These are phyloP conservation scores for Lacerta agilis DNA, from an alignment of 2,797 vertebrate genomes.

Conservation along the genomic window DNA sequence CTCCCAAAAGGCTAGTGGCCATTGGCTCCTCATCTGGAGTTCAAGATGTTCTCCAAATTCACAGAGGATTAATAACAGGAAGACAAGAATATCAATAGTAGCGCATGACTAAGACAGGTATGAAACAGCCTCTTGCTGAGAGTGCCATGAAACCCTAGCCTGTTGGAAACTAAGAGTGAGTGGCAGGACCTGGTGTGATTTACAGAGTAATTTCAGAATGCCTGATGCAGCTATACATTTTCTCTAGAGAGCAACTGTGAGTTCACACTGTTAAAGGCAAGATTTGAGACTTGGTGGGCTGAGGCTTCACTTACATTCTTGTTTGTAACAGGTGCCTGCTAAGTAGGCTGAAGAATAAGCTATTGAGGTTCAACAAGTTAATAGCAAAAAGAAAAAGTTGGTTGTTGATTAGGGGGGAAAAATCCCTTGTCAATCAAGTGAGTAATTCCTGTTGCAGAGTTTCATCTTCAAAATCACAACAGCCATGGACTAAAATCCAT, in stretches of 20 bases:
- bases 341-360: neutral
- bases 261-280: neutral
- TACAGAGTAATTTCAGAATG: neutral
- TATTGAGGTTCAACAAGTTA: neutral
- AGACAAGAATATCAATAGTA: neutral
- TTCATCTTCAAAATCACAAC: neutral
- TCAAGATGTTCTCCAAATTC: neutral
- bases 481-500: neutral
- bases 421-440: neutral
- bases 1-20: conserved; percentile 3
- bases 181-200: neutral
- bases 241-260: neutral
- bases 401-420: neutral
- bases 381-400: neutral
- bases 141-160: neutral
- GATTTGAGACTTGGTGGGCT: neutral
- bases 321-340: neutral
- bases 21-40: neutral
- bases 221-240: neutral
- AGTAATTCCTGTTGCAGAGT: neutral
- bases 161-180: neutral
- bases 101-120: neutral
- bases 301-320: neutral
- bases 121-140: neutral
- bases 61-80: neutral